Evolutionary conservation across 2,888 invertebrate species (phyloP).

Genomic region (Parapristionchus giblindavisi): DNA sequence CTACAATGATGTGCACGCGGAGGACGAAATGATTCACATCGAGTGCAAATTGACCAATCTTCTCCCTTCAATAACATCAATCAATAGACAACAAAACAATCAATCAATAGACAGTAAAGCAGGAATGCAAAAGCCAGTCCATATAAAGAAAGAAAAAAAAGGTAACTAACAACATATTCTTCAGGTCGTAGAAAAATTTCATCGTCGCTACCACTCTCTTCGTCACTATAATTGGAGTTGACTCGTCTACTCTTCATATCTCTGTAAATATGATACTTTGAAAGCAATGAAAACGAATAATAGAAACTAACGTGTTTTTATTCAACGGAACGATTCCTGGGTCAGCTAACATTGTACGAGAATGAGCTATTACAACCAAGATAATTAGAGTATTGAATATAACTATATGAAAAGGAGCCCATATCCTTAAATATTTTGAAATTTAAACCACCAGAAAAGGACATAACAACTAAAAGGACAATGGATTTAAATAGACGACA

Average conservation of each 20-base stretch:
- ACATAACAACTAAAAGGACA: background rate
- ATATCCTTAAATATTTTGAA: conserved; percentile 71
- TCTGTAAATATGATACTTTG: background rate
- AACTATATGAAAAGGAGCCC: conserved; percentile 84
- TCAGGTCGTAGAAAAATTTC: conserved; percentile 32
- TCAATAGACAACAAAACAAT: background rate
- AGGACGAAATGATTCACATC: conserved; percentile 82
- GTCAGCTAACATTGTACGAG: conserved; percentile 87
- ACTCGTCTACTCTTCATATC: conserved; percentile 15
- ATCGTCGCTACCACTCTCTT: conserved; percentile 27
- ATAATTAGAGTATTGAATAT: conserved; percentile 83
- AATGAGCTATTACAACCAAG: conserved; percentile 80
- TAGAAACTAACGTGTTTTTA: conserved; percentile 75
- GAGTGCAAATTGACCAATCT: conserved; percentile 79
- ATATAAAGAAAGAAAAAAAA: conserved; percentile 21
- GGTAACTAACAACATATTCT: conserved; percentile 22
- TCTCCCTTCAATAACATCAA: conserved; percentile 47
- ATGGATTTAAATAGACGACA: background rate
- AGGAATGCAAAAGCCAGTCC: too few relatives aligned
- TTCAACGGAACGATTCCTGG: conserved; percentile 85
- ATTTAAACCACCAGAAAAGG: too few relatives aligned
- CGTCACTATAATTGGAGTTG: background rate
- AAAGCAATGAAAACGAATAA: background rate
- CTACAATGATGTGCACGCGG: conserved; percentile 88
- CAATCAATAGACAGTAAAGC: background rate